A percentile compares a stretch with the other conserved stretches of the same genome.
phyloP scores from a whole-genome alignment of 2,113 vertebrate species.

The Aptenodytes forsteri region DNA sequence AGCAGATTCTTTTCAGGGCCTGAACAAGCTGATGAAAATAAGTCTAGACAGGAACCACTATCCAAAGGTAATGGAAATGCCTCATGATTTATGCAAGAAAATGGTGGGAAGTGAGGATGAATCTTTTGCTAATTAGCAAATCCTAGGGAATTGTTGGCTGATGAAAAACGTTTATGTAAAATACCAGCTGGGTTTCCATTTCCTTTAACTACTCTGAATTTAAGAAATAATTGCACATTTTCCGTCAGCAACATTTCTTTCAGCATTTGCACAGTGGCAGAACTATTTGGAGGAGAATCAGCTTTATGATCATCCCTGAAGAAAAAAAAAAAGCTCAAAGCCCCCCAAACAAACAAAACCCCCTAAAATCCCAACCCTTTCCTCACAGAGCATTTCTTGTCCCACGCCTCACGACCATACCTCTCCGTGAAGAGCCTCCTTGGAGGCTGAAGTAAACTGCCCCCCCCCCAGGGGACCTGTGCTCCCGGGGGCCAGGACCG shows the following conservation, averaged over 20 bases:
- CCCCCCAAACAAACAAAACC: background rate
- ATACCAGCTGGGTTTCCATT: constrained; percentile 66
- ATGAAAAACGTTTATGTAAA: constrained; percentile 48
- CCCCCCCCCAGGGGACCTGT: background rate
- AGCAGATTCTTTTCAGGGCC: constrained; percentile 13
- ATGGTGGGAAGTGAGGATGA: background rate
- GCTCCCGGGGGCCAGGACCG: constrained; percentile 63
- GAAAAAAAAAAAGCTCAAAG: background rate
- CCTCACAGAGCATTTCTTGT: background rate
- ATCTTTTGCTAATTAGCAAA: constrained; percentile 73
- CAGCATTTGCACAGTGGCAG: constrained; percentile 4
- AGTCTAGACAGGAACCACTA: constrained; percentile 55
- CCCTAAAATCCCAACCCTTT: background rate
- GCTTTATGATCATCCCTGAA: constrained; percentile 50
- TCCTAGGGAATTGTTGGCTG: constrained; percentile 42
- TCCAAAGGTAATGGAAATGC: background rate
- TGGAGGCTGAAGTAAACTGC: constrained; percentile 55
- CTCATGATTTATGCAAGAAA: background rate
- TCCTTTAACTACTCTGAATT: constrained; percentile 27
- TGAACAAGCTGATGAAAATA: constrained; percentile 68
- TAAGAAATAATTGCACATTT: constrained; percentile 65
- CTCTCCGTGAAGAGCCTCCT: constrained; percentile 67
- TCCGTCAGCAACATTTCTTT: constrained; percentile 17
- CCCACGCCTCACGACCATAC: background rate
- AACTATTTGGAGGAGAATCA: constrained; percentile 66